phyloP scores from a whole-genome alignment of 1,140 invertebrate species.

The Melitaea cinxia region DNA sequence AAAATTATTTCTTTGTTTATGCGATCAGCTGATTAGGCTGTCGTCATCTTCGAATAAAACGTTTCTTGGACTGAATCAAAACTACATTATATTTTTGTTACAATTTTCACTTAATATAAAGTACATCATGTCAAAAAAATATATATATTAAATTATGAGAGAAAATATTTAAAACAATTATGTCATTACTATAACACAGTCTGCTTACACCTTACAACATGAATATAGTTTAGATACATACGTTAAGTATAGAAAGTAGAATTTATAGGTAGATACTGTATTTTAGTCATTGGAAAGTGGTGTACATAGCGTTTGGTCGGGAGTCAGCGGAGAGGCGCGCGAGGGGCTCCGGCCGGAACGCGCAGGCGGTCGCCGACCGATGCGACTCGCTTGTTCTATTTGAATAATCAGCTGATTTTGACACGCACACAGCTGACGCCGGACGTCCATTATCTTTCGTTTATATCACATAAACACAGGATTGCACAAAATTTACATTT shows the following conservation, averaged over 20 bases:
- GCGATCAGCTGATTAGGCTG: conserved; percentile 73
- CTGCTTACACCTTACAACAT: too few species aligned
- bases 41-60: conserved; percentile 21
- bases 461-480: conserved; percentile 34
- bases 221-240: background rate
- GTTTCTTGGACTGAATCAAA: too few species aligned
- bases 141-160: too few species aligned
- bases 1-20: conserved; percentile 61
- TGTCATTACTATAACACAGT: too few species aligned
- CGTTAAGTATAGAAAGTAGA: background rate
- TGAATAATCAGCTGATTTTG: conserved; percentile 82
- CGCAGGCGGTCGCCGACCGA: conserved; percentile 69
- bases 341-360: conserved; percentile 61
- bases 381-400: conserved; percentile 74
- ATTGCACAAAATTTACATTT: conserved; percentile 1
- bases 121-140: too few species aligned
- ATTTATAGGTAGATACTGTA: conserved; percentile 9
- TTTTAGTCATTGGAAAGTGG: conserved; percentile 43
- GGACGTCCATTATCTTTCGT: conserved; percentile 66
- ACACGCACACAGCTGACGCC: conserved; percentile 79
- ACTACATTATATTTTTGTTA: too few species aligned
- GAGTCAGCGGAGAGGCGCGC: conserved; percentile 28
- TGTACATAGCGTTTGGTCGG: conserved; percentile 35
- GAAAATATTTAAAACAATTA: too few species aligned
- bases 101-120: too few species aligned